phyloP scores from a whole-genome alignment of 2,888 invertebrate species.

The Drosophila setosimentum region DNA sequence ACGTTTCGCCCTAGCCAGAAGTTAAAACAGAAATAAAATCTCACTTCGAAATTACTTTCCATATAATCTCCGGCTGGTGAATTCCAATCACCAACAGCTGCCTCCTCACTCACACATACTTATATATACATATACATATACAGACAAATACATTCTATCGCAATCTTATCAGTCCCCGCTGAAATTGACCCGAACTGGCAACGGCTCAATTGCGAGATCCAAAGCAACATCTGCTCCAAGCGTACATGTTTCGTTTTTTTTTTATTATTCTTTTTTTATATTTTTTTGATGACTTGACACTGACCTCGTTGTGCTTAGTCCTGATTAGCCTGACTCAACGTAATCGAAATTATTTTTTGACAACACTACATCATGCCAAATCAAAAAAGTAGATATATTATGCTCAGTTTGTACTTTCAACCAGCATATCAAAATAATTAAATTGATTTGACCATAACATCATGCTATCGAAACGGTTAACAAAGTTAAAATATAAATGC shows the following conservation, averaged over 20 bases:
- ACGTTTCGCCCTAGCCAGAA: slow-evolving; percentile 49
- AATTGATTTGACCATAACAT: not conserved
- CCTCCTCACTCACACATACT: not conserved
- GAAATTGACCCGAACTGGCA: slow-evolving; percentile 51
- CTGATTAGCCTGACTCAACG: slow-evolving; percentile 29
- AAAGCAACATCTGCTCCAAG: slow-evolving; percentile 60
- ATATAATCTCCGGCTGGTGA: slow-evolving; percentile 40
- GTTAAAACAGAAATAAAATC: slow-evolving; percentile 68
- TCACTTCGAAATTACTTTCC: slow-evolving; percentile 48
- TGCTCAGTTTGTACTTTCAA: not conserved
- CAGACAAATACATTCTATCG: not conserved
- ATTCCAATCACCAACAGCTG: slow-evolving; percentile 53
- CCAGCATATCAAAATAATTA: not conserved
- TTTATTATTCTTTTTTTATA: not conserved
- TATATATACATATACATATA: slow-evolving; percentile 1
- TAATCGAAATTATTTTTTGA: slow-evolving; percentile 27
- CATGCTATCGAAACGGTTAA: not conserved
- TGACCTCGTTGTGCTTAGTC: slow-evolving; percentile 45
- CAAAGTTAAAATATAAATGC: not conserved
- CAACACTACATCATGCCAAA: slow-evolving; percentile 12
- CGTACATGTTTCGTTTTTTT: slow-evolving; percentile 42
- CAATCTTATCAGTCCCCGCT: slow-evolving; percentile 66
- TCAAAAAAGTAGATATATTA: not conserved
- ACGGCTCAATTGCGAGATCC: slow-evolving; percentile 8
- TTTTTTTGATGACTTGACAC: slow-evolving; percentile 42